Percentiles rank a stretch among this genome's conserved stretches.
These are phyloP conservation scores for Limanda limanda DNA, from an alignment of 2,113 vertebrate genomes.

Conservation along the genomic window DNA sequence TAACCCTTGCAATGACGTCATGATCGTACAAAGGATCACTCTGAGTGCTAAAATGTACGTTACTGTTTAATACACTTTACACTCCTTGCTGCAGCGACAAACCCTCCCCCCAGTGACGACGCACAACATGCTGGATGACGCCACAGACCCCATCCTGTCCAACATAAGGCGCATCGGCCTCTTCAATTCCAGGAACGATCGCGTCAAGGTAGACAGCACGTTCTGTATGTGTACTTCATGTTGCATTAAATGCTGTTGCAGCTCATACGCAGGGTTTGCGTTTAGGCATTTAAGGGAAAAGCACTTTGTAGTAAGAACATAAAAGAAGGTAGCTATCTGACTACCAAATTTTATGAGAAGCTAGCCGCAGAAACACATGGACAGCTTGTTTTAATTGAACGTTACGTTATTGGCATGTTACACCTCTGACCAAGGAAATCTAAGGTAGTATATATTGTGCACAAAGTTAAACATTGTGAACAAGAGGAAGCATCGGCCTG, in stretches of 20 bases:
- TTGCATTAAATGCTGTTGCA: not conserved
- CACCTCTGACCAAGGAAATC: no score
- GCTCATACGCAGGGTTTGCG: not conserved
- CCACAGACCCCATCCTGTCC: conserved; percentile 90
- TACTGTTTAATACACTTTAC: not conserved
- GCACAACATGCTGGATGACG: conserved; percentile 96
- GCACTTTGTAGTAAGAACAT: no score
- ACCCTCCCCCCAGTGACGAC: conserved; percentile 96
- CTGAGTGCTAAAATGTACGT: not conserved
- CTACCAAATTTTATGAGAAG: no score
- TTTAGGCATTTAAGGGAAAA: no score
- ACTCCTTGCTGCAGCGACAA: conserved; percentile 83
- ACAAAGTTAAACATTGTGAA: no score
- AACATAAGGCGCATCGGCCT: conserved; percentile 93
- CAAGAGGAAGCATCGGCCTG: not conserved
- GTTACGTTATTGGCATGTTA: no score
- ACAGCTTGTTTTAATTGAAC: no score
- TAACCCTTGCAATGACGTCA: not conserved
- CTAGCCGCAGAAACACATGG: no score
- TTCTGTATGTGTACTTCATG: not conserved
- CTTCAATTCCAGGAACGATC: conserved; percentile 92
- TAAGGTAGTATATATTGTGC: no score
- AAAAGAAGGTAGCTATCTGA: no score
- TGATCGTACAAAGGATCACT: not conserved
- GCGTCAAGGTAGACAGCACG: conserved; percentile 88